A percentile compares a stretch with the other conserved stretches of the same genome.
phyloP scores from a whole-genome alignment of 1,140 invertebrate species.

The Daktulosphaira vitifoliae region DNA sequence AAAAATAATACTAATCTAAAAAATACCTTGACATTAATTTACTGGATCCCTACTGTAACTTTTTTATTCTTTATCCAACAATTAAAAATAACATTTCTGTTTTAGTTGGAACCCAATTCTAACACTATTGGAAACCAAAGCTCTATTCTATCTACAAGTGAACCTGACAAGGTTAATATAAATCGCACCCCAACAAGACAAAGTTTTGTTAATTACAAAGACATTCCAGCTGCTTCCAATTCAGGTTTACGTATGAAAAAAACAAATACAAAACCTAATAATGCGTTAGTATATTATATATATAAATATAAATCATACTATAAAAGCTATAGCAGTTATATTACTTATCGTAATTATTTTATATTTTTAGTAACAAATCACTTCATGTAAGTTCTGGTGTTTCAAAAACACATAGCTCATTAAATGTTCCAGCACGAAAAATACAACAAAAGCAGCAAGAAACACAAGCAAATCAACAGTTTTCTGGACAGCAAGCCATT shows the following conservation, averaged over 20 bases:
- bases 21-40: too few species aligned
- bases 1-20: too few species aligned
- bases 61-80: background rate
- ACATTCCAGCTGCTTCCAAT: conserved; percentile 28
- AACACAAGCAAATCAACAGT: conserved; percentile 1
- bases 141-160: background rate
- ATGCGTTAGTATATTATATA: too few species aligned
- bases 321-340: too few species aligned
- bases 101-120: conserved; percentile 19
- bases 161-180: conserved; percentile 7
- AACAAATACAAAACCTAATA: conserved; percentile 19
- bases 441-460: conserved; percentile 20
- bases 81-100: background rate
- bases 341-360: background rate
- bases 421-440: conserved; percentile 27
- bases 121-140: conserved; percentile 1
- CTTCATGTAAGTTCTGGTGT: conserved; percentile 16
- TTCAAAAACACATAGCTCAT: conserved; percentile 18
- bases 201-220: conserved; percentile 31
- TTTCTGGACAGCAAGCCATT: conserved; percentile 2
- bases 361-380: conserved; percentile 8
- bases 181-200: conserved; percentile 17
- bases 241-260: conserved; percentile 24
- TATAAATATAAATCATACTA: too few species aligned
- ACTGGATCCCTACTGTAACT: too few species aligned